Conservation (phyloP, 2,113 vertebrate genomes). For the Campylorhamphus procurvoides region DNA sequence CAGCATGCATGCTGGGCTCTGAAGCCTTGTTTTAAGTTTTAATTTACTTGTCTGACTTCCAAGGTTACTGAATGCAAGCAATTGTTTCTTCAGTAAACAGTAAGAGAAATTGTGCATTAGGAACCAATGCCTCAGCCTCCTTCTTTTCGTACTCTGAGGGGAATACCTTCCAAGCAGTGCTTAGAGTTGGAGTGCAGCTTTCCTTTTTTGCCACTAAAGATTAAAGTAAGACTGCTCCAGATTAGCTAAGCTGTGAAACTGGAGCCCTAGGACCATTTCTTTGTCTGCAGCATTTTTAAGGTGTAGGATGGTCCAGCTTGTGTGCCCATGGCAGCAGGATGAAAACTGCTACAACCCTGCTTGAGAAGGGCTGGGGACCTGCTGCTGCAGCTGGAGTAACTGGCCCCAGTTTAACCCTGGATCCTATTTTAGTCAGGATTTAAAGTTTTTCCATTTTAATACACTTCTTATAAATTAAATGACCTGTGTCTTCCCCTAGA, state of each 20-base stretch:
- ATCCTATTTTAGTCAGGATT: not conserved
- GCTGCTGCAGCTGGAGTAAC: not conserved
- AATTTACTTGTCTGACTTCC: slow-evolving; percentile 36
- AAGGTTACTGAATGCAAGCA: not conserved
- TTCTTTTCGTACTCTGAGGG: not conserved
- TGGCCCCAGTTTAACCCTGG: not conserved
- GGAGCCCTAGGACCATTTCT: not conserved
- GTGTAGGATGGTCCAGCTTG: not conserved
- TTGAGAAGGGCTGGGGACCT: not conserved
- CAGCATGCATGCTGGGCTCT: not conserved
- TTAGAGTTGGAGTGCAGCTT: not conserved
- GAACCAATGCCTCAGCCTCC: not conserved
- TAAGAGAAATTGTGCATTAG: not conserved
- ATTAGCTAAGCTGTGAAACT: not conserved
- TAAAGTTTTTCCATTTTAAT: not conserved
- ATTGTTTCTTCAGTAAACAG: slow-evolving; percentile 25
- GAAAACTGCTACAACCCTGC: not conserved
- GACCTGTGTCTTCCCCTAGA: not conserved
- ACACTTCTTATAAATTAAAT: not conserved
- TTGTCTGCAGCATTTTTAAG: not conserved
- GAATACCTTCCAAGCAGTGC: not conserved
- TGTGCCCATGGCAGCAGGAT: not conserved
- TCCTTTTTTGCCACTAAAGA: not conserved
- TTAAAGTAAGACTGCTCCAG: not conserved
- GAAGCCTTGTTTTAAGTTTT: slow-evolving; percentile 28